A percentile compares a stretch with the other conserved stretches of the same genome.
Evolutionary conservation across 2,113 vertebrate genomes (phyloP).

Genomic region (Leuciscus idus): DNA sequence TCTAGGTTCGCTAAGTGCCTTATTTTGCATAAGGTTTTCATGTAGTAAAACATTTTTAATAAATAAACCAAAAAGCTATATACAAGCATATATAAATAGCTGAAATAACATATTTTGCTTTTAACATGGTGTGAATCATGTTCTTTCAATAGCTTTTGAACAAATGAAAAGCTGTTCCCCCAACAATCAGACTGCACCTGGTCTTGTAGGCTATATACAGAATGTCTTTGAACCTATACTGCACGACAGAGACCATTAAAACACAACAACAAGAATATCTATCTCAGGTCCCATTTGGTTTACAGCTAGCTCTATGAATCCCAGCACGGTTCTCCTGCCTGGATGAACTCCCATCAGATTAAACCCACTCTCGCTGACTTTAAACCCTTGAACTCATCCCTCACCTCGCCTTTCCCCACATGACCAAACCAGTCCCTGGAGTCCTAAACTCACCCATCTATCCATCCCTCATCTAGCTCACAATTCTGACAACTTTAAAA

Average conservation of each 20-base stretch:
- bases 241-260: neutral
- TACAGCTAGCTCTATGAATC: constrained; percentile 60
- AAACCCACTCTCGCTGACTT: constrained; percentile 50
- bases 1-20: neutral
- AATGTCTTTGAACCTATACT: constrained; percentile 4
- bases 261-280: constrained; percentile 14
- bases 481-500: neutral
- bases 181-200: constrained; percentile 21
- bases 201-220: neutral
- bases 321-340: constrained; percentile 58
- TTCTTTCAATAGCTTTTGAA: constrained; percentile 1
- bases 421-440: constrained; percentile 27
- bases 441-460: constrained; percentile 9
- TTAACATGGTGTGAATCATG: constrained; percentile 16
- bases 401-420: constrained; percentile 2
- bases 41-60: neutral
- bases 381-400: neutral
- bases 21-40: constrained; percentile 21
- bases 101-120: constrained; percentile 11
- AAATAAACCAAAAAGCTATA: neutral
- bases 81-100: constrained; percentile 2
- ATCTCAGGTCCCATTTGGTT: constrained; percentile 38
- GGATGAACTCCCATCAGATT: constrained; percentile 67
- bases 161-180: neutral
- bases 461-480: neutral